Conservation (phyloP, 2,888 invertebrate species). For the Cephus pulcher region DNA sequence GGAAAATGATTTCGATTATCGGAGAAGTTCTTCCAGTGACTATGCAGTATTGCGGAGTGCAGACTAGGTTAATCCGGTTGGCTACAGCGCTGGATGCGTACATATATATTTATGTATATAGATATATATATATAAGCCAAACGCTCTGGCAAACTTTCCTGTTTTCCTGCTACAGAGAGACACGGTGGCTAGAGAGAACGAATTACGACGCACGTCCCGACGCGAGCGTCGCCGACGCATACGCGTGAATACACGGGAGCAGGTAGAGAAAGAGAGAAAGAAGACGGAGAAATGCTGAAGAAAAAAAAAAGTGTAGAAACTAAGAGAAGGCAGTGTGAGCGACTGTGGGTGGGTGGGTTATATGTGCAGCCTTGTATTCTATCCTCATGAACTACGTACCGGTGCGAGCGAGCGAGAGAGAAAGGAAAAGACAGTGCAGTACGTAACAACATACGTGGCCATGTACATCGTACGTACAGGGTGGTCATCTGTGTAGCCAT, state of each 20-base stretch:
- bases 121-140: constrained; percentile 11
- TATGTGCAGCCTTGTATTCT: neutral
- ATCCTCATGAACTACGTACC: neutral
- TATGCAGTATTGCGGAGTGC: constrained; percentile 8
- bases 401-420: neutral
- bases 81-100: constrained; percentile 1
- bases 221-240: neutral
- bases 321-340: neutral
- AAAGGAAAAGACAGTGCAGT: neutral
- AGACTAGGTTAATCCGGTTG: constrained; percentile 20
- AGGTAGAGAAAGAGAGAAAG: neutral
- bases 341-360: neutral
- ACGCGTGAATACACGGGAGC: neutral
- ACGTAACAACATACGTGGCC: constrained; percentile 22
- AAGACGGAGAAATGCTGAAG: neutral
- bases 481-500: constrained; percentile 22
- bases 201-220: neutral
- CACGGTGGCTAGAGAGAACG: neutral
- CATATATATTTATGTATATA: neutral
- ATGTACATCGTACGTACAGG: constrained; percentile 15
- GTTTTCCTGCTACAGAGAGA: constrained; percentile 17
- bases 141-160: constrained; percentile 11
- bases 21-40: neutral
- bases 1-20: neutral
- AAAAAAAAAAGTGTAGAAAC: neutral